A percentile compares a stretch with the other conserved stretches of the same genome.
Conservation (phyloP, 2,797 vertebrate genomes). For the Apogon hyalosoma region DNA sequence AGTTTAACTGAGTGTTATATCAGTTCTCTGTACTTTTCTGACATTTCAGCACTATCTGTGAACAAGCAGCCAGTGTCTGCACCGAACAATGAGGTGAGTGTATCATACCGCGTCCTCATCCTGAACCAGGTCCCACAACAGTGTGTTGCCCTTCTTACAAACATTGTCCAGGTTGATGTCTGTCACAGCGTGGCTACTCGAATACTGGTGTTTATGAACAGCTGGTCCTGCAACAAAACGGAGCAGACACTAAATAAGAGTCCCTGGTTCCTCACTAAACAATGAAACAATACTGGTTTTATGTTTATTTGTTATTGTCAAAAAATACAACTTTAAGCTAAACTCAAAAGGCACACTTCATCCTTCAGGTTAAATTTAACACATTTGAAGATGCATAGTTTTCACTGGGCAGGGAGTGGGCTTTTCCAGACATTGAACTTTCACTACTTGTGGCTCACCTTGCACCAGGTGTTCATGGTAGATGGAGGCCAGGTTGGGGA, state of each 20-base stretch:
- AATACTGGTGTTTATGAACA: constrained; percentile 97
- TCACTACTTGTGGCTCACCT: constrained; percentile 81
- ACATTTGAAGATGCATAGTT: too few relatives aligned
- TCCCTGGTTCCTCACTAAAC: not conserved
- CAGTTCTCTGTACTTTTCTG: not conserved
- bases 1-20: too few relatives aligned
- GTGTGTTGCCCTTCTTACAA: constrained; percentile 97
- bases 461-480: constrained; percentile 98
- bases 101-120: constrained; percentile 94
- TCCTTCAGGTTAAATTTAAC: too few relatives aligned
- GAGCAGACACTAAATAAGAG: not conserved
- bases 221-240: constrained; percentile 85
- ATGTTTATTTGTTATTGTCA: too few relatives aligned
- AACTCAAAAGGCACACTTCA: too few relatives aligned
- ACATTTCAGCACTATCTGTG: not conserved
- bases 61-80: not conserved
- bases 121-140: constrained; percentile 98
- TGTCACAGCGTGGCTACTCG: constrained; percentile 91
- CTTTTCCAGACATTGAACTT: not conserved
- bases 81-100: not conserved
- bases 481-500: constrained; percentile 97
- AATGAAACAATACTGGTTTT: too few relatives aligned
- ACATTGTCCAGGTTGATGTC: constrained; percentile 99
- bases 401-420: too few relatives aligned
- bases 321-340: too few relatives aligned